Conservation (phyloP, 1,140 invertebrate species). For the Apis cerana region DNA sequence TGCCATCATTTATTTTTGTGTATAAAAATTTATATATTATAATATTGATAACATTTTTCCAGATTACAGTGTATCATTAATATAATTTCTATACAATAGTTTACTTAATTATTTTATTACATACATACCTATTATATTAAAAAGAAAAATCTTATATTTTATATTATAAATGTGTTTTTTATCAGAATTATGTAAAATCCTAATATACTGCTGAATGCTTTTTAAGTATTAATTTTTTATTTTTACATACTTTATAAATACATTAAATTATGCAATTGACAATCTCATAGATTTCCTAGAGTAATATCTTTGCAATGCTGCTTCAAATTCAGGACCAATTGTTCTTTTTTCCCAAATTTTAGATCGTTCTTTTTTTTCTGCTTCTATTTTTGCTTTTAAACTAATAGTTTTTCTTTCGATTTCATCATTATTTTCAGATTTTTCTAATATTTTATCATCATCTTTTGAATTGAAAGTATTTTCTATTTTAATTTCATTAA, state of each 20-base stretch:
- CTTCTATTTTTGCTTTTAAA: slow-evolving; percentile 39
- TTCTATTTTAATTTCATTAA: slow-evolving; percentile 49
- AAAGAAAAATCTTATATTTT: slow-evolving; percentile 6
- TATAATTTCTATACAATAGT: not conserved
- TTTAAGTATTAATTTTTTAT: no score
- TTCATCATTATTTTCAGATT: slow-evolving; percentile 50
- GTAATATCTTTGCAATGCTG: slow-evolving; percentile 90
- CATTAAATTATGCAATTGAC: slow-evolving; percentile 20
- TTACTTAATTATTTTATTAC: no score
- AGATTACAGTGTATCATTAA: not conserved
- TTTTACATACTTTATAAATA: not conserved
- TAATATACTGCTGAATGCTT: not conserved
- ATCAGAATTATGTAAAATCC: no score
- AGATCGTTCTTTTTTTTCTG: slow-evolving; percentile 80
- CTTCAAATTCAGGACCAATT: slow-evolving; percentile 89
- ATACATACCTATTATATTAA: slow-evolving; percentile 10
- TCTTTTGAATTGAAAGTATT: slow-evolving; percentile 43
- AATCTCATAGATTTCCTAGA: slow-evolving; percentile 84
- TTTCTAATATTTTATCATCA: slow-evolving; percentile 35
- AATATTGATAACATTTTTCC: slow-evolving; percentile 32
- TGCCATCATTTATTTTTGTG: not conserved
- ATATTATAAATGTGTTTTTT: not conserved
- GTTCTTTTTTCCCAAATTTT: slow-evolving; percentile 93
- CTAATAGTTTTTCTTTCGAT: slow-evolving; percentile 51
- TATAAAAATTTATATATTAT: not conserved